Conservation (phyloP, 1,140 invertebrate genomes). For the Drosophila arawakana region DNA sequence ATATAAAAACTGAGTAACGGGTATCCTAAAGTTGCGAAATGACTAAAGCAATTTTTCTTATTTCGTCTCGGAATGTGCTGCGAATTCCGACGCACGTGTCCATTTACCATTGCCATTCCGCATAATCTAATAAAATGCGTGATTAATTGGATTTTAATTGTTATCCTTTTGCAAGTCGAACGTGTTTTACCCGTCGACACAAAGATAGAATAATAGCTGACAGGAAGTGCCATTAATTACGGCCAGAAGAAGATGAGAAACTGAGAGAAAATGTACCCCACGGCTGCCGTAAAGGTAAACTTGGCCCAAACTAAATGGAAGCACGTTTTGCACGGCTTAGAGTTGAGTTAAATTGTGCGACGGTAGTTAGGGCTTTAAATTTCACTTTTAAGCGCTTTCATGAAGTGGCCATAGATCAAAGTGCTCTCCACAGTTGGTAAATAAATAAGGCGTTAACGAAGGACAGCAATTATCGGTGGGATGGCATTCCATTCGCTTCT, state of each 20-base stretch:
- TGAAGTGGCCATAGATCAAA: conserved; percentile 69
- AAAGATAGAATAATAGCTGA: conserved; percentile 72
- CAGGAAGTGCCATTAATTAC: conserved; percentile 78
- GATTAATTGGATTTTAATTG: conserved; percentile 83
- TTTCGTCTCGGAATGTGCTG: conserved; percentile 1
- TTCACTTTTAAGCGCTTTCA: conserved; percentile 64
- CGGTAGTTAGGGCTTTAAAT: conserved; percentile 31
- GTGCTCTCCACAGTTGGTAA: conserved; percentile 21
- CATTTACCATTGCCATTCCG: conserved; percentile 58
- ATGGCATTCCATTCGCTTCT: conserved; percentile 23
- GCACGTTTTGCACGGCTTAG: conserved; percentile 63
- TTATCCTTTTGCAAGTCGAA: conserved; percentile 76
- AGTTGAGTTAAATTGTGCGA: conserved; percentile 11
- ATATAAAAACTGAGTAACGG: too few relatives aligned
- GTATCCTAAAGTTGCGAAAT: too few relatives aligned
- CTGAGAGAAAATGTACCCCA: background rate
- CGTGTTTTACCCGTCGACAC: conserved; percentile 62
- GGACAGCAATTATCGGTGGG: conserved; percentile 41
- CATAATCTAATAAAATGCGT: conserved; percentile 82
- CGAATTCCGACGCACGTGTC: conserved; percentile 55
- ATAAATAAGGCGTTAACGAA: conserved; percentile 25
- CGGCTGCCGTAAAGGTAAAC: conserved; percentile 24
- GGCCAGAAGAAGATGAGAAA: conserved; percentile 13
- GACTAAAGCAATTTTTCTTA: too few relatives aligned
- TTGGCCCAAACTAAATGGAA: conserved; percentile 46